phyloP scores from a whole-genome alignment of 2,888 invertebrate genomes.

The Platycheirus rosarum region DNA sequence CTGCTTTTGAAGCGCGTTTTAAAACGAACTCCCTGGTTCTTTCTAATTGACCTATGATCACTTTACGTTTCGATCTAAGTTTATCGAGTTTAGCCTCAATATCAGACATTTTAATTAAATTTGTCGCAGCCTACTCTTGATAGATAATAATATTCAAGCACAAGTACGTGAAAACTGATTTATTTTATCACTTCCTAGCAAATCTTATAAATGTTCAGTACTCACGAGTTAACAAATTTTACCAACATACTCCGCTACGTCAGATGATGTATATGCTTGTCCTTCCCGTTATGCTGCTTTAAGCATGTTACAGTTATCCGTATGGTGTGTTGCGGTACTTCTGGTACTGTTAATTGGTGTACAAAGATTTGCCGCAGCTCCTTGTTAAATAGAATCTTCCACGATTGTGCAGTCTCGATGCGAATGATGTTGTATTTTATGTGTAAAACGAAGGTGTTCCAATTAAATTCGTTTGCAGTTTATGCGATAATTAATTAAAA shows the following conservation, averaged over 20 bases:
- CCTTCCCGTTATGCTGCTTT: conserved; percentile 2
- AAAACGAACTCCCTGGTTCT: background rate
- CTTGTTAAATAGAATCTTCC: background rate
- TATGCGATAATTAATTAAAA: background rate
- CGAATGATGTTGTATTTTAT: background rate
- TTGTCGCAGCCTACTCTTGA: background rate
- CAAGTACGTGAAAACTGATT: background rate
- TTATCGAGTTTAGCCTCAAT: background rate
- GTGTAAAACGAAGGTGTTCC: conserved; percentile 1
- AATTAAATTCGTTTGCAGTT: background rate
- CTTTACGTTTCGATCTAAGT: conserved; percentile 3
- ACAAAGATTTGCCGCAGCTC: background rate
- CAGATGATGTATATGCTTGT: background rate
- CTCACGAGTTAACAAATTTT: conserved; percentile 3
- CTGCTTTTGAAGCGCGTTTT: background rate
- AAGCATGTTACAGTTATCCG: background rate
- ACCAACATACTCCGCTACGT: background rate
- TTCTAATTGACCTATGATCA: too few species aligned
- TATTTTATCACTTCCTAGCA: conserved; percentile 3
- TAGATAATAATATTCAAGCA: too few species aligned
- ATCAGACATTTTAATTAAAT: background rate
- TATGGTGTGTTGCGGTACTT: background rate
- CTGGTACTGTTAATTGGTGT: background rate
- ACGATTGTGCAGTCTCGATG: conserved; percentile 2
- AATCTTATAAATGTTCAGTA: background rate